Evolutionary conservation across 1,140 invertebrate species (phyloP).

Genomic region (Polypedilum pembai): DNA sequence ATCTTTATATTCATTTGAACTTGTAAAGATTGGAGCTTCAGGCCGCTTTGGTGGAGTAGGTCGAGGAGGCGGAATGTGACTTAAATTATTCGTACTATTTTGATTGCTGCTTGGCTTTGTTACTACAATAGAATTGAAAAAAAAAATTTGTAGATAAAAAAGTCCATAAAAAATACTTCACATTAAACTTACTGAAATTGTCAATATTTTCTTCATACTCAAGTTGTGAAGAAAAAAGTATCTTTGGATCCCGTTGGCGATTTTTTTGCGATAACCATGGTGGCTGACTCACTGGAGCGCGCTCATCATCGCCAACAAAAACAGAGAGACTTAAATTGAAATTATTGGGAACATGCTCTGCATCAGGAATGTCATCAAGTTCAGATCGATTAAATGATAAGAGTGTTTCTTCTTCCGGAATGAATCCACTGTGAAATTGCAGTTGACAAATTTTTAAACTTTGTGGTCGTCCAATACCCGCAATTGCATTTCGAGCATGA

Average conservation of each 20-base stretch:
- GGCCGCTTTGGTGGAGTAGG: background rate
- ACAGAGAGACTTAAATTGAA: conserved; percentile 67
- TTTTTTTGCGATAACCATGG: conserved; percentile 65
- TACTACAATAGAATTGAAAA: conserved; percentile 33
- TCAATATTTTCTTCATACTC: conserved; percentile 78
- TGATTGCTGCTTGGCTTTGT: conserved; percentile 36
- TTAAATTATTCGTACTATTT: background rate
- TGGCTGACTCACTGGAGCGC: conserved; percentile 54
- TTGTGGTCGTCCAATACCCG: conserved; percentile 69
- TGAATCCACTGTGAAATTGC: conserved; percentile 83
- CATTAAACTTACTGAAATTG: conserved; percentile 55
- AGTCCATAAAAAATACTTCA: background rate
- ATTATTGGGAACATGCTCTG: conserved; percentile 72
- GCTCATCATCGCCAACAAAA: conserved; percentile 59
- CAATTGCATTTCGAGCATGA: conserved; percentile 80
- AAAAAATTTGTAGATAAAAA: background rate
- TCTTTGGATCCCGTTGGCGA: conserved; percentile 48
- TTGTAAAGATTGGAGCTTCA: background rate
- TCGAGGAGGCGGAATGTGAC: background rate
- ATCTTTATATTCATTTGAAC: background rate
- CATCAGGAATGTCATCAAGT: conserved; percentile 68
- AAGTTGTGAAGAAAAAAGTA: conserved; percentile 69
- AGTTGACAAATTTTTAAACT: conserved; percentile 83
- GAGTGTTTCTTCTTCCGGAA: conserved; percentile 61
- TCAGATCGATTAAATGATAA: conserved; percentile 69